Base-by-base conservation (phyloP, 2,113 vertebrate genomes). In the Guaruba guarouba region DNA sequence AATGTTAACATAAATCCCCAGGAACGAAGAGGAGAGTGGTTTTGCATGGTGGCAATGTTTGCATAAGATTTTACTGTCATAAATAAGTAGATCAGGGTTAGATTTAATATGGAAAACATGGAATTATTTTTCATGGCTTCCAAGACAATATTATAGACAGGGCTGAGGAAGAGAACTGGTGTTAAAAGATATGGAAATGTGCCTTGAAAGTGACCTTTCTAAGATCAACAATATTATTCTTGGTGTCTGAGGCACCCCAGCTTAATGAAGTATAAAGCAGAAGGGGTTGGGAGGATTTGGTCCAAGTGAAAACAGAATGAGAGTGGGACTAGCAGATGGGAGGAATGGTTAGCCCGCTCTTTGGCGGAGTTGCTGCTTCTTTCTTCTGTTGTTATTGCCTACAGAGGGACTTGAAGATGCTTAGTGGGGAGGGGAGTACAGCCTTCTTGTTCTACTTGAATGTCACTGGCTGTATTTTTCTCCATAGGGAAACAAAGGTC, bases 221-320 rank as follows among this genome's bases (percentile, higher is more conserved):
- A 52, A 97, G 70, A 93, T 61, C 23, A 31, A 13, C 19, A 1
- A 41, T 83, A 12, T 43, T 89, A 43, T 69, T 91, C 57, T 83
- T 84, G 43, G 17, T 92, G 70, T 95, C 18, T 86, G 66, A 88
- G 51, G 61, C n/a, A 70, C 73, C 24, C 44, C 76, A 49, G 31
- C 55, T 90, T 93, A 92, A 84, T 46, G 48, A 85, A 69, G 37
- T 81, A 55, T 63, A 63, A 70, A 94, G 68, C 74, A 76, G 66
- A 88, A 92, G 64, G 82, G 25, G 10, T 33, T 90, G 79, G 35
- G 44, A 95, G 62, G 69, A 86, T 82, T 94, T 89, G 55, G 33
- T 93, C 76, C 57, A 96, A 93, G 73, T 92, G 70, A 52, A 94
- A 95, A 86, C 88, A 96, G 92, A 95, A 94, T 51, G 61, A 84